These are phyloP conservation scores for Spheniscus humboldti DNA, from an alignment of 2,797 vertebrate species.

Conservation along the genomic window DNA sequence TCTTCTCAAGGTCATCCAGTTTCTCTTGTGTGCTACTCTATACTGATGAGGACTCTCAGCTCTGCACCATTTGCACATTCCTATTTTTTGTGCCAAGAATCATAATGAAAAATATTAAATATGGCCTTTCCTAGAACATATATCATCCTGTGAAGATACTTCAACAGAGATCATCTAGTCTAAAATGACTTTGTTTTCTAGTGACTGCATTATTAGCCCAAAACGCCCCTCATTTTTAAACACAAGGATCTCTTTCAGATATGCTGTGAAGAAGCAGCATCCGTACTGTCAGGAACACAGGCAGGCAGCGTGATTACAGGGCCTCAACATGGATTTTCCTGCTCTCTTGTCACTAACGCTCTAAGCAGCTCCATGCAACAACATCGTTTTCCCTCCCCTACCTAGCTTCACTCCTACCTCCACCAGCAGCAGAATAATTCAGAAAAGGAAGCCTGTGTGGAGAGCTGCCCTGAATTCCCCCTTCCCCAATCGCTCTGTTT, in stretches of 20 bases:
- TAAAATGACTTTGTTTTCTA: background rate
- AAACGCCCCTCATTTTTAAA: background rate
- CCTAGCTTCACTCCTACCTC: background rate
- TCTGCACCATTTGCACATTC: background rate
- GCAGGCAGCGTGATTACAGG: background rate
- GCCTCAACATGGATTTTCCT: background rate
- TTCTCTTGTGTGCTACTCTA: background rate
- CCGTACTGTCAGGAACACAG: background rate
- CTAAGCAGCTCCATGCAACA: background rate
- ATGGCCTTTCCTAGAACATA: background rate
- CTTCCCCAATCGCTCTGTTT: background rate
- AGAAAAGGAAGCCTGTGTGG: background rate
- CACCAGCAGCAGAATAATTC: background rate
- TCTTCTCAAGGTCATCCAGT: background rate
- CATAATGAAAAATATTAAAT: conserved; percentile 42
- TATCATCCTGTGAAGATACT: background rate
- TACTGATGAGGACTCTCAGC: background rate
- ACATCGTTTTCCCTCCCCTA: fast-evolving
- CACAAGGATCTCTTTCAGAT: background rate
- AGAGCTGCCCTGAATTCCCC: background rate
- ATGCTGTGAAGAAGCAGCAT: background rate
- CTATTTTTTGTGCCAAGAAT: conserved; percentile 17
- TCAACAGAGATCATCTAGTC: background rate
- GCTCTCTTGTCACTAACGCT: background rate
- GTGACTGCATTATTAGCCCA: background rate